These are phyloP conservation scores for Liasis olivaceus DNA, from an alignment of 2,797 vertebrate genomes.

Conservation along the genomic window DNA sequence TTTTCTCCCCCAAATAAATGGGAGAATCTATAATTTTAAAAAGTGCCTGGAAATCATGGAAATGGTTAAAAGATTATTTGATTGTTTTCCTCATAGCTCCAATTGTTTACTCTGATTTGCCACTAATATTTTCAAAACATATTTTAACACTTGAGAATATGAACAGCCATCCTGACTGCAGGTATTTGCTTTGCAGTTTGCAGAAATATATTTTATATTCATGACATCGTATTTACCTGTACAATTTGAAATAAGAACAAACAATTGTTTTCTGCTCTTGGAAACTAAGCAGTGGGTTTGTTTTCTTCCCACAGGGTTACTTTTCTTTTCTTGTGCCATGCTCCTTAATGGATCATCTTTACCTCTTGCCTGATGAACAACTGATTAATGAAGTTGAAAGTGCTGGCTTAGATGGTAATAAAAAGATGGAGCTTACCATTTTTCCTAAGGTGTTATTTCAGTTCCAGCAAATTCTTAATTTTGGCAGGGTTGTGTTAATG, in stretches of 20 bases:
- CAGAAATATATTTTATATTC: background rate
- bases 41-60: background rate
- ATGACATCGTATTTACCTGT: background rate
- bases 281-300: slow-evolving; percentile 10
- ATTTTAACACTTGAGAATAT: background rate
- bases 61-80: background rate
- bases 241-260: background rate
- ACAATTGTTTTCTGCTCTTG: background rate
- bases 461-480: background rate
- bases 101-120: background rate
- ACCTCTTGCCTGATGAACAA: slow-evolving; percentile 87
- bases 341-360: slow-evolving; percentile 90
- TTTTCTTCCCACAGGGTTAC: slow-evolving; percentile 78
- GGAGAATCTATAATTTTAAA: background rate
- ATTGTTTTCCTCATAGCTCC: background rate
- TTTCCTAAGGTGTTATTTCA: background rate
- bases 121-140: background rate
- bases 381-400: slow-evolving; percentile 87
- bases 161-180: background rate
- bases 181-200: background rate
- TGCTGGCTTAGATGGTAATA: slow-evolving; percentile 85
- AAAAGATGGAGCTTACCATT: background rate
- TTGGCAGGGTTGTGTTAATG: background rate
- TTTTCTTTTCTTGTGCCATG: slow-evolving; percentile 91
- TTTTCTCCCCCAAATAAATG: background rate